These are phyloP conservation scores for Rana temporaria DNA, from an alignment of 2,113 vertebrate genomes.

Conservation along the genomic window DNA sequence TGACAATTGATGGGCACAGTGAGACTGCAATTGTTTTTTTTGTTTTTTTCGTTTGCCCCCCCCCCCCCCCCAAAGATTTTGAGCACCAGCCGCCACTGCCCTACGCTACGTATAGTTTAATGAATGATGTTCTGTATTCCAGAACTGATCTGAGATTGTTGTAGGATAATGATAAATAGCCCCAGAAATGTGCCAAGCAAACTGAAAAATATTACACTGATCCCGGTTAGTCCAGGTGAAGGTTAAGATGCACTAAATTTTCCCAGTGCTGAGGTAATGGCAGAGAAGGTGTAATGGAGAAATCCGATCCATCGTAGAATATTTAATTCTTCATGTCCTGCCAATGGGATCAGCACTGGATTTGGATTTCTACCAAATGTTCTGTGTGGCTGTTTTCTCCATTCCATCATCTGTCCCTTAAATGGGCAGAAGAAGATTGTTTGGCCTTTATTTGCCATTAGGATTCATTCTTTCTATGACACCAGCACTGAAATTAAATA, in stretches of 20 bases:
- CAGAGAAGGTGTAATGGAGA: background rate
- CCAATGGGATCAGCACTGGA: background rate
- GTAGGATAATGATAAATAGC: background rate
- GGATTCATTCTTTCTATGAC: too few species aligned
- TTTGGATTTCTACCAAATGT: background rate
- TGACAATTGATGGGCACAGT: too few species aligned
- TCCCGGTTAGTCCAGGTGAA: background rate
- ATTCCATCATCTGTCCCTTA: background rate
- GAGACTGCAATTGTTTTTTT: too few species aligned
- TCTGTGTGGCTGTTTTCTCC: background rate
- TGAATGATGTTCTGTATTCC: background rate
- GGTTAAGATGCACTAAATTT: background rate
- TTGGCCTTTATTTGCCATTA: too few species aligned
- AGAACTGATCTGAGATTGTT: background rate
- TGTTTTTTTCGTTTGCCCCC: too few species aligned
- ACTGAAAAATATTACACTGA: background rate
- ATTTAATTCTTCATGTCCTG: background rate
- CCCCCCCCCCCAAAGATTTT: too few species aligned
- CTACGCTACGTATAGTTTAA: too few species aligned
- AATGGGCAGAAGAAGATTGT: too few species aligned
- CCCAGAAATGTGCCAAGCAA: background rate
- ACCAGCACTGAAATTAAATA: too few species aligned
- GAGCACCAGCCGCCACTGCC: too few species aligned
- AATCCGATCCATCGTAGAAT: background rate
- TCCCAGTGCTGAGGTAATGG: background rate